phyloP scores from a whole-genome alignment of 1,140 invertebrate species.

The Carposina sasakii region DNA sequence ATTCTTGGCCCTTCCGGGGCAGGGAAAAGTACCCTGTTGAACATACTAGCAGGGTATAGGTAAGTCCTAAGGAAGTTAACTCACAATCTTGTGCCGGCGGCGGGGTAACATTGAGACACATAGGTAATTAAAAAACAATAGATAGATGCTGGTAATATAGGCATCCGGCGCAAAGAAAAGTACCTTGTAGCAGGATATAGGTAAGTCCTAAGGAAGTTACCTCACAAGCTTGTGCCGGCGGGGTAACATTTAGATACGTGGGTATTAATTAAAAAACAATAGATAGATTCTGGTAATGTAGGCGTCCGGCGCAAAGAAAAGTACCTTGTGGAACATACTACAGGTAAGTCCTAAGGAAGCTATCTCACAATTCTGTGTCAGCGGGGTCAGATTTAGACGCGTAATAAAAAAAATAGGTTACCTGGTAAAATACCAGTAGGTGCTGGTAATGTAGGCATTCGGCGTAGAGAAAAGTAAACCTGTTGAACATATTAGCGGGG shows the following conservation, averaged over 20 bases:
- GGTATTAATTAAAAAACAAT: no score
- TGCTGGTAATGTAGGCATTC: no score
- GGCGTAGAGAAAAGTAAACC: conserved; percentile 94
- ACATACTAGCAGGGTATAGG: conserved; percentile 90
- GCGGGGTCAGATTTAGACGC: no score
- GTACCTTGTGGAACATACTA: conserved; percentile 90
- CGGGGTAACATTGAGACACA: no score
- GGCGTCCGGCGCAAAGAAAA: conserved; percentile 94
- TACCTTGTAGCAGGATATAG: conserved; percentile 88
- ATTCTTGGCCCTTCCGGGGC: conserved; percentile 92
- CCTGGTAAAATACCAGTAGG: no score
- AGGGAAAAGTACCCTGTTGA: conserved; percentile 91
- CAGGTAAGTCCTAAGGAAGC: conserved; percentile 74
- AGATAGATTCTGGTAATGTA: no score
- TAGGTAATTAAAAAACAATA: no score
- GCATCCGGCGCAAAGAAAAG: conserved; percentile 94
- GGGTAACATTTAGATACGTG: no score
- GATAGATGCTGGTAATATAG: no score
- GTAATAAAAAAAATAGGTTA: no score
- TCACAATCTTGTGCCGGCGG: not conserved
- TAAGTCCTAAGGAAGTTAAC: conserved; percentile 55
- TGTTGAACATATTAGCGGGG: conserved; percentile 87
- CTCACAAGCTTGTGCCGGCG: not conserved
- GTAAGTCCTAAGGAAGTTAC: conserved; percentile 67
- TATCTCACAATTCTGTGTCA: not conserved